These are phyloP conservation scores for Diloba caeruleocephala DNA, from an alignment of 2,888 invertebrate genomes.

Conservation along the genomic window DNA sequence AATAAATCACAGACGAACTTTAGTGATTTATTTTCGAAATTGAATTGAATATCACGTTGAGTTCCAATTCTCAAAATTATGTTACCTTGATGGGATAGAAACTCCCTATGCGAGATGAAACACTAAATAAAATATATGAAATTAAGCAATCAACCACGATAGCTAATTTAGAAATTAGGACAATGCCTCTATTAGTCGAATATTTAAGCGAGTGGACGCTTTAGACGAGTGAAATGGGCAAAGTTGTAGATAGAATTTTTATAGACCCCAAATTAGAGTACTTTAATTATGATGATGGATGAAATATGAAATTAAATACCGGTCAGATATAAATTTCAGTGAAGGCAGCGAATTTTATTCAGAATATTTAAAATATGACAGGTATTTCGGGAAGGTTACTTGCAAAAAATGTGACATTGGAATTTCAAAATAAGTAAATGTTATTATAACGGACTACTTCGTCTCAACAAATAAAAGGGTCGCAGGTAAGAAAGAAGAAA, in stretches of 20 bases:
- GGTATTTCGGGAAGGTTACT: not conserved
- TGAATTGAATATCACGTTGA: not conserved
- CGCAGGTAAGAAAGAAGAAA: no score
- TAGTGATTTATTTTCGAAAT: no score
- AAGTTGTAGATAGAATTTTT: slow-evolving; percentile 22
- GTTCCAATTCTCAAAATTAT: slow-evolving; percentile 2
- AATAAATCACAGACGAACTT: no score
- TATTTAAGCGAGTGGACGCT: slow-evolving; percentile 42
- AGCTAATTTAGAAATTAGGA: slow-evolving; percentile 42
- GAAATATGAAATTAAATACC: not conserved
- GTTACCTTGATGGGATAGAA: not conserved
- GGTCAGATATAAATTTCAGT: not conserved
- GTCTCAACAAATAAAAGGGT: no score
- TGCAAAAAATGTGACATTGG: not conserved
- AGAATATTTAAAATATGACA: not conserved
- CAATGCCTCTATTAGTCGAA: slow-evolving; percentile 28
- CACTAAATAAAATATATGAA: slow-evolving; percentile 39
- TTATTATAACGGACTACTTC: not conserved
- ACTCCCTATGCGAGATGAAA: slow-evolving; percentile 15
- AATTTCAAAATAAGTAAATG: not conserved
- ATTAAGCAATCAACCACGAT: slow-evolving; percentile 26
- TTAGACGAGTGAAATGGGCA: slow-evolving; percentile 17
- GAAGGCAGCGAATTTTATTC: not conserved
- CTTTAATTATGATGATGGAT: not conserved
- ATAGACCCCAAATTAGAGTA: not conserved